Conservation (phyloP, 2,888 invertebrate species). For the Drosophila leonis region DNA sequence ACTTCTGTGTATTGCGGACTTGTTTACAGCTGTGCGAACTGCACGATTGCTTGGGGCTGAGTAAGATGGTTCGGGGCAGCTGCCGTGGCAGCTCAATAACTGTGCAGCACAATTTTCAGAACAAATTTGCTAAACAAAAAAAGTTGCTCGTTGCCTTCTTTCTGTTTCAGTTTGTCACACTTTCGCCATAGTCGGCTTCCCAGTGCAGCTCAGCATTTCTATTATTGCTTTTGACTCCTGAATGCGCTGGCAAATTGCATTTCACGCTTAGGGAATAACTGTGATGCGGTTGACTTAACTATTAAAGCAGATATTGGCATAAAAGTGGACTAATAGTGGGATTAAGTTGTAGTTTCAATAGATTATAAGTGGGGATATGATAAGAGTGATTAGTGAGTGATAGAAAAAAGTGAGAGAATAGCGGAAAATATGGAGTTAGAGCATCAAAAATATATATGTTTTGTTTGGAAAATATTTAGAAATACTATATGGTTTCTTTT, state of each 20-base stretch:
- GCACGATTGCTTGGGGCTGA: background rate
- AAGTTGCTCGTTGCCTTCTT: conserved; percentile 30
- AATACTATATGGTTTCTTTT: too few relatives aligned
- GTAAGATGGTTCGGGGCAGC: too few relatives aligned
- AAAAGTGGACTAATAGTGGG: background rate
- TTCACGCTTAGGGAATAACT: background rate
- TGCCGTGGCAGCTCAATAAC: conserved; percentile 32
- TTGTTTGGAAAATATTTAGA: too few relatives aligned
- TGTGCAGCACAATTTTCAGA: conserved; percentile 61
- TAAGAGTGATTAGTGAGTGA: background rate
- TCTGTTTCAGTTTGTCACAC: conserved; percentile 29
- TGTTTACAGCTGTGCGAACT: conserved; percentile 25
- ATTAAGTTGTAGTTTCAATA: background rate
- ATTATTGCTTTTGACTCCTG: conserved; percentile 64
- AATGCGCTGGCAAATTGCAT: conserved; percentile 43
- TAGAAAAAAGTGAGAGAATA: background rate
- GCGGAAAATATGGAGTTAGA: background rate
- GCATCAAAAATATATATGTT: too few relatives aligned
- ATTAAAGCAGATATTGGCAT: background rate
- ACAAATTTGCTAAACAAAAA: conserved; percentile 60
- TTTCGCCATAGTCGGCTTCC: conserved; percentile 11
- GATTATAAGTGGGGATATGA: background rate
- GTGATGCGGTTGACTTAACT: conserved; percentile 3
- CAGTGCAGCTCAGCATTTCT: conserved; percentile 38
- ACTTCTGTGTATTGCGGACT: conserved; percentile 45